These are phyloP conservation scores for Bungarus multicinctus DNA, from an alignment of 2,113 vertebrate genomes.

Conservation along the genomic window DNA sequence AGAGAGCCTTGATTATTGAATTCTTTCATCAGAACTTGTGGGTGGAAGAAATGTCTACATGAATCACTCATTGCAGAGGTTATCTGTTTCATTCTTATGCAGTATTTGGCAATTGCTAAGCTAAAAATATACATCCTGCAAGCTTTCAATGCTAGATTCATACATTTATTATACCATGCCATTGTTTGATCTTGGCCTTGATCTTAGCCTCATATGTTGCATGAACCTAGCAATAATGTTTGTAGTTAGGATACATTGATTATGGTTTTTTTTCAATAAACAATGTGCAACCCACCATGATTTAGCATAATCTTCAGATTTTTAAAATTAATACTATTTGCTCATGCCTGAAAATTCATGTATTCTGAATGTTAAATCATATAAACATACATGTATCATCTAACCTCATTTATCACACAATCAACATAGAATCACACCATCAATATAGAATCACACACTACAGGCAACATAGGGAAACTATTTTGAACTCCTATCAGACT, in stretches of 20 bases:
- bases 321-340: not conserved
- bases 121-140: not conserved
- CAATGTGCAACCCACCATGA: not conserved
- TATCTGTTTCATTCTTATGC: not conserved
- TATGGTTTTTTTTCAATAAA: not conserved
- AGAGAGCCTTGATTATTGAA: not conserved
- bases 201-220: not conserved
- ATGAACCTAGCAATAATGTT: not conserved
- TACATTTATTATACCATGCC: not conserved
- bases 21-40: not conserved
- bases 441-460: not conserved
- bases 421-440: no score
- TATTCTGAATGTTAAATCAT: not conserved
- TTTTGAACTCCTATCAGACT: not conserved
- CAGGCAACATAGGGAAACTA: not conserved
- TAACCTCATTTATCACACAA: not conserved
- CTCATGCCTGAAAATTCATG: not conserved
- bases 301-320: not conserved
- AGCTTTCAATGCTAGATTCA: not conserved
- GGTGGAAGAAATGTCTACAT: not conserved
- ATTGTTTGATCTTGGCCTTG: not conserved
- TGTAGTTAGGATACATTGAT: not conserved
- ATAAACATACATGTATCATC: not conserved
- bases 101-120: not conserved
- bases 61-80: not conserved